These are phyloP conservation scores for Corbicula japonica DNA, from an alignment of 2,888 invertebrate species.

Conservation along the genomic window DNA sequence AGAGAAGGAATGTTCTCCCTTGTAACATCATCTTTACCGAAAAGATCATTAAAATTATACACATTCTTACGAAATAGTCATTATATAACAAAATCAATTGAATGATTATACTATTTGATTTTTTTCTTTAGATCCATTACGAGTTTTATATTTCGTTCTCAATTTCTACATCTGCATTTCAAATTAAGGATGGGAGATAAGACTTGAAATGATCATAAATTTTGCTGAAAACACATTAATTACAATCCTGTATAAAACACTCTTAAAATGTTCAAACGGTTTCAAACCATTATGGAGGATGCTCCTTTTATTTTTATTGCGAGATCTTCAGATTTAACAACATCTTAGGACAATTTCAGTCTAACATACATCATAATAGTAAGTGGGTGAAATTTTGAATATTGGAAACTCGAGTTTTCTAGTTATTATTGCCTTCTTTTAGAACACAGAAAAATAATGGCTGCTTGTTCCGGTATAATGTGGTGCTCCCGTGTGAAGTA, in stretches of 20 bases:
- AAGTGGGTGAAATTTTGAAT: conserved; percentile 39
- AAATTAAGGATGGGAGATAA: conserved; percentile 17
- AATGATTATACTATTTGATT: conserved; percentile 22
- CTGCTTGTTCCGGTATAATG: conserved; percentile 31
- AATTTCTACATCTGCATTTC: conserved; percentile 38
- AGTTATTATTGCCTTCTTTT: conserved; percentile 10
- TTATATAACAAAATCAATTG: conserved; percentile 25
- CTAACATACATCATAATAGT: conserved; percentile 34
- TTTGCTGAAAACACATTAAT: conserved; percentile 26
- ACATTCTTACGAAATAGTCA: conserved; percentile 19
- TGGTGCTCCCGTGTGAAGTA: conserved; percentile 33
- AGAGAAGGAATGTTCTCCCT: conserved; percentile 2
- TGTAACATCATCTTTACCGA: background rate
- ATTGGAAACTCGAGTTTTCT: conserved; percentile 26
- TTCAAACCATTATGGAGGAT: conserved; percentile 24
- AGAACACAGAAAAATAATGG: conserved; percentile 19
- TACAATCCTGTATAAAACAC: conserved; percentile 26
- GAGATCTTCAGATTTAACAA: conserved; percentile 42
- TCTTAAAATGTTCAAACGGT: conserved; percentile 51
- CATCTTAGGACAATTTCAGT: conserved; percentile 37
- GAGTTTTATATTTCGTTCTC: conserved; percentile 24
- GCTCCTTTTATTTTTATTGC: conserved; percentile 35
- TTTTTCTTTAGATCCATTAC: conserved; percentile 18
- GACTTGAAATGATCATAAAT: conserved; percentile 32
- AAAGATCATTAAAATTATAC: conserved; percentile 1